phyloP scores from a whole-genome alignment of 2,888 invertebrate genomes.

The Agrochola lychnidis region DNA sequence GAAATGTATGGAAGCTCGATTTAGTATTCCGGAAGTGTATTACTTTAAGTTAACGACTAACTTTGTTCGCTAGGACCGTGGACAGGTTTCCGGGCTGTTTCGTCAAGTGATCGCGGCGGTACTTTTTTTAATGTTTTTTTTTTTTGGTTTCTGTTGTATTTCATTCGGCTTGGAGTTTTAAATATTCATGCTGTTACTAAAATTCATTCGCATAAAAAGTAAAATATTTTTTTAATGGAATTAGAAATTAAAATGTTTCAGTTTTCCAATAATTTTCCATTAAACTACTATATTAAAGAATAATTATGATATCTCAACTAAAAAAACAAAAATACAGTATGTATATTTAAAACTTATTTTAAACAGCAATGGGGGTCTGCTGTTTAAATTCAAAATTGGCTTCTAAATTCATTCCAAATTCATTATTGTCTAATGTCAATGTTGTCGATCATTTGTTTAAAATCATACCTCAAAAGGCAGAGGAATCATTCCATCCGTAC shows the following conservation, averaged over 20 bases:
- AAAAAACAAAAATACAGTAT: not conserved
- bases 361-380: constrained; percentile 32
- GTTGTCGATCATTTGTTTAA: constrained; percentile 30
- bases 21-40: too few relatives aligned
- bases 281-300: not conserved
- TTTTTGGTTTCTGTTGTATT: constrained; percentile 54
- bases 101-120: constrained; percentile 85
- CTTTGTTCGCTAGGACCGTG: constrained; percentile 86
- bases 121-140: constrained; percentile 73
- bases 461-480: constrained; percentile 29
- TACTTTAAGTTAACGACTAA: constrained; percentile 69
- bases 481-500: constrained; percentile 17
- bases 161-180: constrained; percentile 53
- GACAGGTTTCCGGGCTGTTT: constrained; percentile 84
- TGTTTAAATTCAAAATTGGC: constrained; percentile 44
- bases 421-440: constrained; percentile 34
- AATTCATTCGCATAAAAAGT: not conserved
- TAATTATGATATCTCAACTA: not conserved
- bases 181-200: constrained; percentile 46
- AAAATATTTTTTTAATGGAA: too few relatives aligned
- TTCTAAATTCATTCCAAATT: constrained; percentile 60
- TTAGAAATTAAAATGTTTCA: not conserved
- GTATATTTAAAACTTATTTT: constrained; percentile 39
- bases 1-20: too few relatives aligned
- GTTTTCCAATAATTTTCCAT: not conserved